These are phyloP conservation scores for Muntiacus muntjak DNA, from an alignment of 2,113 vertebrate genomes.

Conservation along the genomic window DNA sequence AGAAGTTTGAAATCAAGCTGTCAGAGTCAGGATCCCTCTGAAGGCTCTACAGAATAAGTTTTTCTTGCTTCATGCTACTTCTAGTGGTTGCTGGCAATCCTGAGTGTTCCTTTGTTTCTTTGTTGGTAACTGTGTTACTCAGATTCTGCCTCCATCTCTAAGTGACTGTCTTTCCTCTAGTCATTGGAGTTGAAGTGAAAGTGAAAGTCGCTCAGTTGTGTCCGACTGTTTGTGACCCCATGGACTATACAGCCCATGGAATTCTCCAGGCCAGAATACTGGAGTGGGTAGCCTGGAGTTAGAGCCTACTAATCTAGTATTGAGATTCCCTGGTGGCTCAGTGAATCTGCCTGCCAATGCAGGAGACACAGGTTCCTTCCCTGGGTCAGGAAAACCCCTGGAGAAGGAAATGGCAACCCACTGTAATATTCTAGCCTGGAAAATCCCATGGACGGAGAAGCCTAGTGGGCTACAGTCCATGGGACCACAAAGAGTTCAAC, in stretches of 20 bases:
- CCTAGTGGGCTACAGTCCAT: neutral
- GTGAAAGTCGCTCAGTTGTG: neutral
- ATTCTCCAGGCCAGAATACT: neutral
- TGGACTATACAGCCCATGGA: neutral
- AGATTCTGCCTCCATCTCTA: neutral
- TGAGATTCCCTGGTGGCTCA: neutral
- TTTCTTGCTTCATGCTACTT: neutral
- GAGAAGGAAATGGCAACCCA: neutral
- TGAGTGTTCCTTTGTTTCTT: neutral
- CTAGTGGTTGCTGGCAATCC: neutral
- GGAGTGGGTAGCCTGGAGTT: neutral
- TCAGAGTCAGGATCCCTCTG: neutral
- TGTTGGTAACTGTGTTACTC: neutral
- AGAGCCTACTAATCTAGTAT: neutral
- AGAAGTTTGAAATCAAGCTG: neutral
- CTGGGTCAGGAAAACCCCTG: neutral
- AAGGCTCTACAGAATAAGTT: neutral
- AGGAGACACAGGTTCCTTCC: neutral
- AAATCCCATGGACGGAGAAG: neutral
- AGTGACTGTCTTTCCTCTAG: neutral
- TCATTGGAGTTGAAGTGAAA: neutral
- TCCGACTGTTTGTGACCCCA: neutral
- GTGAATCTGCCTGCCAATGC: neutral
- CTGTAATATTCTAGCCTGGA: neutral
- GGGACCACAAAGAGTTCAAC: neutral